These are phyloP conservation scores for Trinectes maculatus DNA, from an alignment of 2,113 vertebrate genomes.

Conservation along the genomic window DNA sequence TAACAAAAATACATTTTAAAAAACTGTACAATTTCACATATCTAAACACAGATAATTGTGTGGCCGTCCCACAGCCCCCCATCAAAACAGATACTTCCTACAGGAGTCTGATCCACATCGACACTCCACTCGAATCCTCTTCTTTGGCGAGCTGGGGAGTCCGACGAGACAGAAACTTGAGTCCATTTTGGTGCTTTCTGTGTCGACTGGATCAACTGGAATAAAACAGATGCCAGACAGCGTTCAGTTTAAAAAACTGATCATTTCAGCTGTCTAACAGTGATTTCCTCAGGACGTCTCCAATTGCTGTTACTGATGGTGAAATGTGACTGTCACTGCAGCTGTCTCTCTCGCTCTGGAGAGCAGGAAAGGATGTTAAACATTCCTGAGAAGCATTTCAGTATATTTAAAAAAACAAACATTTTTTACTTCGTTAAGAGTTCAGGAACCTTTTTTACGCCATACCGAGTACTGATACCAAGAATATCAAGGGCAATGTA, in stretches of 20 bases:
- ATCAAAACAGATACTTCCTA: constrained; percentile 90
- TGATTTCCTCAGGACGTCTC: too few relatives aligned
- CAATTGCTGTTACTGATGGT: too few relatives aligned
- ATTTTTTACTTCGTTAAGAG: too few relatives aligned
- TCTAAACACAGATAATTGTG: neutral
- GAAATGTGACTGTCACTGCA: too few relatives aligned
- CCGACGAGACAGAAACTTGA: constrained; percentile 86
- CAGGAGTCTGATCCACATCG: constrained; percentile 88
- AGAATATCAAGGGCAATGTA: too few relatives aligned
- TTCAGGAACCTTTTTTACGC: too few relatives aligned
- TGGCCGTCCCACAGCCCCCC: neutral
- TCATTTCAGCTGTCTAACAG: neutral
- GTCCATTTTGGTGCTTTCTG: constrained; percentile 92
- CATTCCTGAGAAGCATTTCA: too few relatives aligned
- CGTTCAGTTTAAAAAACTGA: neutral
- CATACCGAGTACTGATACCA: too few relatives aligned
- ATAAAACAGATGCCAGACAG: constrained; percentile 8
- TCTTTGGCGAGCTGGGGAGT: constrained; percentile 85
- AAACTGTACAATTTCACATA: constrained; percentile 38
- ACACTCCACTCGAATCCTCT: constrained; percentile 88
- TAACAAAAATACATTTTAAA: neutral
- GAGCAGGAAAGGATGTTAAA: too few relatives aligned
- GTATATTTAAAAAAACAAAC: too few relatives aligned
- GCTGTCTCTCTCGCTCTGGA: too few relatives aligned
- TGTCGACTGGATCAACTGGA: constrained; percentile 89